Base-by-base conservation (phyloP, 2,113 vertebrate species). In the Pelobates fuscus region DNA sequence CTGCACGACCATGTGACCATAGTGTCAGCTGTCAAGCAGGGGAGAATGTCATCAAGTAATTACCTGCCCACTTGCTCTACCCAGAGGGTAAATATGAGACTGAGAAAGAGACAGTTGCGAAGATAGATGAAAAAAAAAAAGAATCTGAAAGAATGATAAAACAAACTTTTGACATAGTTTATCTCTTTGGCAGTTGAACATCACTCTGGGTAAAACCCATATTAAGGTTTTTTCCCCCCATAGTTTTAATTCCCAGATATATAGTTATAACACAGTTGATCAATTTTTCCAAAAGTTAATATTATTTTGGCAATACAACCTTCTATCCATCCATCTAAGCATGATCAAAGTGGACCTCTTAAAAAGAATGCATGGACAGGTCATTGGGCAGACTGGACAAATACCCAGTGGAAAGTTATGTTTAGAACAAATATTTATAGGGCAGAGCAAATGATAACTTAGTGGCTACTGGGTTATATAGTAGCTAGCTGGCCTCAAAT, bases 21-120 rank as follows among this genome's bases (percentile, higher is more conserved):
- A 52, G 81, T 49, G 83, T 67, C 88, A 87, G 88, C 88, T 89
- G 88, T 44, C 77, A 87, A 74, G 84, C 85, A 87, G 78, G 5
- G 80, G 21, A 76, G 4, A 66, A 26, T 78, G 67, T 71, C 2
- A 71, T 61, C 78, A 72, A 71, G 12, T 78, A 27, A 55, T 80
- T 77, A 77, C 78, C 82, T 81, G 26, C 79, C 70, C 60, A 71
- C 75, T 64, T 55, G 58, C 44, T 82, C 78, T 54, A 79, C 80
- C 86, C 63, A 61, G 44, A 6, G 83, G 85, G 80, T 65, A 66
- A 70, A 12, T 37, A 54, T 29, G 76, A 70, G 72, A 75, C 72
- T 1, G 23, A 32, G 32, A 30, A 49, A 76, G 73, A 65, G 21
- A 76, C 55, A 17, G 73, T 37, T 68, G 55, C 30, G 61, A 68